Evolutionary conservation across 2,113 vertebrate species (phyloP).

Genomic region (Sinocyclocheilus rhinocerous): DNA sequence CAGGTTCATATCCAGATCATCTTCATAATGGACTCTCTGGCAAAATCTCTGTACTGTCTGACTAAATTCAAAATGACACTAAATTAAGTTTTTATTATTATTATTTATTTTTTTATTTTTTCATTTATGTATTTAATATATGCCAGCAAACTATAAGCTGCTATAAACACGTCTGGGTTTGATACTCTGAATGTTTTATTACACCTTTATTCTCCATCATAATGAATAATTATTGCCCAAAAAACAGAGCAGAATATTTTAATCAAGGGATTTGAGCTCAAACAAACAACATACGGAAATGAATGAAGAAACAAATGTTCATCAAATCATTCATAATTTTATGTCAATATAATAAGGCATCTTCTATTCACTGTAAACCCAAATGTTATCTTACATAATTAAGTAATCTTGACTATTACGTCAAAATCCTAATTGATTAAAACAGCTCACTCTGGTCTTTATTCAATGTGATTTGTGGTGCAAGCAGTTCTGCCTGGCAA

Average conservation of each 20-base stretch:
- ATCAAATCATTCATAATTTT: neutral
- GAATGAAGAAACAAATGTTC: slow-evolving; percentile 10
- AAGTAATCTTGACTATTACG: no score
- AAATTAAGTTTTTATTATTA: neutral
- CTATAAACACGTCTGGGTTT: slow-evolving; percentile 29
- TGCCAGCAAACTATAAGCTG: neutral
- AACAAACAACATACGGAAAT: slow-evolving; percentile 3
- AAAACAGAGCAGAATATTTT: neutral
- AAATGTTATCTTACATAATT: no score
- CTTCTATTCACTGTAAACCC: neutral
- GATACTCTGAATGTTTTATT: neutral
- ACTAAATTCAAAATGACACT: neutral
- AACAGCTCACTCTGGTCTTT: no score
- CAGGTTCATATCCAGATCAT: slow-evolving; percentile 11
- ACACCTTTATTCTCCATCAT: slow-evolving; percentile 3
- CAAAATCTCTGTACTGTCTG: neutral
- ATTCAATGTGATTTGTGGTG: no score
- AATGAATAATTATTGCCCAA: slow-evolving; percentile 37
- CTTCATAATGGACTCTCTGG: neutral
- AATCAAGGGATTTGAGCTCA: neutral
- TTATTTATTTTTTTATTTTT: neutral
- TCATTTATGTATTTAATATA: neutral
- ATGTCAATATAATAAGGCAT: neutral
- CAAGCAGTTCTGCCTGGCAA: no score
- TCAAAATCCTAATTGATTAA: no score